Evolutionary conservation across 2,888 invertebrate genomes (phyloP).

Genomic region (Globia sparganii): DNA sequence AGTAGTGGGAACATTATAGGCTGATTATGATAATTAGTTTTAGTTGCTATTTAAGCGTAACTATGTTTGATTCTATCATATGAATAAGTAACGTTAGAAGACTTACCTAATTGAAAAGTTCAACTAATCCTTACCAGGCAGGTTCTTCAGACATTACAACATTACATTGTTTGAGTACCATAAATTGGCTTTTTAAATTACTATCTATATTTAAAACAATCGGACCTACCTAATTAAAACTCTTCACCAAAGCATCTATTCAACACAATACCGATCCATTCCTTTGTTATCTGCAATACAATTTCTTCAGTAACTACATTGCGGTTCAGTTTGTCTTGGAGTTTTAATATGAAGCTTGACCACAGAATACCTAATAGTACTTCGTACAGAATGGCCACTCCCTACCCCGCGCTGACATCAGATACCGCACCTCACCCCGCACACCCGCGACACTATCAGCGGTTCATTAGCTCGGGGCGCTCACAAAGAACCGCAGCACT

Average conservation of each 20-base stretch:
- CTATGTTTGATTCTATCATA: not conserved
- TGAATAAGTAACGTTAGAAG: not conserved
- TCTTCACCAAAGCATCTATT: not conserved
- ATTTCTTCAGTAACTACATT: not conserved
- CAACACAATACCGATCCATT: conserved; percentile 3
- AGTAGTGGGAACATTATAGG: not conserved
- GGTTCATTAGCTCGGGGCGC: too few relatives aligned
- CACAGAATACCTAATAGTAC: too few relatives aligned
- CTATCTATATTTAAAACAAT: not conserved
- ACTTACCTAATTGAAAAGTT: too few relatives aligned
- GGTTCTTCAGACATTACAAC: not conserved
- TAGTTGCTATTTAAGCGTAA: not conserved
- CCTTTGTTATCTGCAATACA: conserved; percentile 7
- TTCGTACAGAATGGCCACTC: too few relatives aligned
- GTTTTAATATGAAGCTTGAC: conserved; percentile 41
- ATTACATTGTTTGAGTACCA: not conserved
- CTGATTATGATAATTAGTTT: not conserved
- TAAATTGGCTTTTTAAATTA: not conserved
- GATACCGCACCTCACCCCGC: too few relatives aligned
- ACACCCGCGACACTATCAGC: too few relatives aligned
- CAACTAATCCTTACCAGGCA: not conserved
- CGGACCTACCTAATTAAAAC: not conserved
- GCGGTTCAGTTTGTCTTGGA: conserved; percentile 17
- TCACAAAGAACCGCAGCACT: too few relatives aligned
- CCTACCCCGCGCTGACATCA: too few relatives aligned